Conservation (phyloP, 1,140 invertebrate genomes). For the Listronotus bonariensis region DNA sequence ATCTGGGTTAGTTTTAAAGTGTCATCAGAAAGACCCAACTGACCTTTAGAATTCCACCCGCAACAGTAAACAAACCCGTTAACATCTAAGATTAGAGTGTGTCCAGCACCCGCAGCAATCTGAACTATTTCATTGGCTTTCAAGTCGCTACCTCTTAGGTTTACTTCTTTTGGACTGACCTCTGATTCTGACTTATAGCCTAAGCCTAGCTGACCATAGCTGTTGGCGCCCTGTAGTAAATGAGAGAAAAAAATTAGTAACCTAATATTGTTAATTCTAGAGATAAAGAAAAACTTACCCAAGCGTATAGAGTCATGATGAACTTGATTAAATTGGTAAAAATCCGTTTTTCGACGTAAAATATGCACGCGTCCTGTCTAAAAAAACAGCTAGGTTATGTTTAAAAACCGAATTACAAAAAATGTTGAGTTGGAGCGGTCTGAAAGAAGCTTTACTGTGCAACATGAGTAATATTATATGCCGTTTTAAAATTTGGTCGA, state of each 20-base stretch:
- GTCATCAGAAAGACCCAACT: slow-evolving; percentile 67
- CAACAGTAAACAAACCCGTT: slow-evolving; percentile 76
- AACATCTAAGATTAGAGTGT: slow-evolving; percentile 70
- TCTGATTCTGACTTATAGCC: slow-evolving; percentile 70
- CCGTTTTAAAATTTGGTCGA: no score
- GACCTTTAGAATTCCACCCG: slow-evolving; percentile 85
- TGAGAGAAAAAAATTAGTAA: slow-evolving; percentile 5
- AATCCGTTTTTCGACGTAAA: slow-evolving; percentile 23
- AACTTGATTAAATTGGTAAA: slow-evolving; percentile 3
- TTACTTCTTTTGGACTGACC: slow-evolving; percentile 61
- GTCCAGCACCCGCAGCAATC: slow-evolving; percentile 76
- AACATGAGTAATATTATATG: no score
- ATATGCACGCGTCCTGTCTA: slow-evolving; percentile 39
- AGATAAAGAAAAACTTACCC: slow-evolving; percentile 37
- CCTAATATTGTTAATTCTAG: not conserved
- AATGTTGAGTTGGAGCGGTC: no score
- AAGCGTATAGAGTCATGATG: slow-evolving; percentile 45
- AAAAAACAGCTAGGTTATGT: slow-evolving; percentile 37
- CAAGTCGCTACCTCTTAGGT: slow-evolving; percentile 55
- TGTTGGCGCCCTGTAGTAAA: slow-evolving; percentile 76
- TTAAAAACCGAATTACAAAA: not conserved
- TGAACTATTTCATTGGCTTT: slow-evolving; percentile 59
- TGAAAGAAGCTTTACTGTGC: no score
- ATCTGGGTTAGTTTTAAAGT: slow-evolving; percentile 61
- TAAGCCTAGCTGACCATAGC: slow-evolving; percentile 78